Base-by-base conservation (phyloP, 1,140 invertebrate species). In the Drosophila bocki region DNA sequence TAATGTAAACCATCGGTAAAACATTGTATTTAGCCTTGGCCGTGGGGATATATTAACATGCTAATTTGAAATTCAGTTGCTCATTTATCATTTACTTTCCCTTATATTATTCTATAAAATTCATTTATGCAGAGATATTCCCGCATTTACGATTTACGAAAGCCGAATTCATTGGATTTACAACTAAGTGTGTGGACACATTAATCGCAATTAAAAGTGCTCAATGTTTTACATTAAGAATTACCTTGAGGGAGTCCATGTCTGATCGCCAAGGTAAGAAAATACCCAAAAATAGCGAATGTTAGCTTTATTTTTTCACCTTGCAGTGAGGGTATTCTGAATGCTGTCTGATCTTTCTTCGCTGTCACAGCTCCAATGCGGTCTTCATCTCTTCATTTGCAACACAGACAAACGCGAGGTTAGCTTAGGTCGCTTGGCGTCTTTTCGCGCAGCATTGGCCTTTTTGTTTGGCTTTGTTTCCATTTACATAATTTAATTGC, bases 401-500 rank as follows among this genome's bases (percentile, higher is more conserved):
- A 62, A 58, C 69, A 47, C 44, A 61, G 62, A 61, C 45, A 59
- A 29, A 56, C 41, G 51, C 81, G 82, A 86, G 82, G 82, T 87
- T 77, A 78, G 63, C 75, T 71, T 26, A 47, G 47, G 33, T 60
- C 50, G 29, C 32, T 77, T 45, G 56, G 44, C 51, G 47, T 72
- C 35, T 48, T 54, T 86, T 86, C 61, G 83, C 84, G 84, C 83
- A 79, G 82, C 84, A 90, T 87, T 87, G 84, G 84, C 84, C 84
- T 83, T 88, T 80, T 83, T 83, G 56, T 59, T 64, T 82, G 58
- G 53, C 63, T 83, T 78, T 84, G 84, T 74, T 74, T 88, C 80
- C 63, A 87, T 87, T 87, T 88, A 87, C 83, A 87, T 87, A 88
- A 69, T 71, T 88, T 88, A 80, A 88, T 88, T 87, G 65, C 75